A percentile compares a stretch with the other conserved stretches of the same genome.
phyloP scores from a whole-genome alignment of 2,888 invertebrate genomes.

The Drosophila heteroneura region DNA sequence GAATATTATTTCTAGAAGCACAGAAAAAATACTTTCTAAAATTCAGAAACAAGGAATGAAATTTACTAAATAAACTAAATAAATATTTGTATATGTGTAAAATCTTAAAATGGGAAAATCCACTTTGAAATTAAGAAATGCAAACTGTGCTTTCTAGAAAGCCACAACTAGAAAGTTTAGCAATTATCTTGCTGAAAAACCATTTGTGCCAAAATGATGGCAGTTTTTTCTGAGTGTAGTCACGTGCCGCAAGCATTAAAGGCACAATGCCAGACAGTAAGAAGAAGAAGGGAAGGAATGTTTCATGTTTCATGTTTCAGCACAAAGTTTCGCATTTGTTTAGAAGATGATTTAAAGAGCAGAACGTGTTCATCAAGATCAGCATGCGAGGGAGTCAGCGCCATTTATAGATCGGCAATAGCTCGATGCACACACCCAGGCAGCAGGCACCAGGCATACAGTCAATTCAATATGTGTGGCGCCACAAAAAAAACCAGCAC shows the following conservation, averaged over 20 bases:
- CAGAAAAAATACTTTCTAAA: neutral
- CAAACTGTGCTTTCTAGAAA: neutral
- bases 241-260: slow-evolving; percentile 12
- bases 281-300: neutral
- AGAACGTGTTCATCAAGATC: slow-evolving; percentile 75
- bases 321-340: slow-evolving; percentile 56
- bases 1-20: no score
- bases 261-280: slow-evolving; percentile 31
- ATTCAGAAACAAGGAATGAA: neutral
- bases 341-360: slow-evolving; percentile 71
- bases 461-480: slow-evolving; percentile 47
- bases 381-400: slow-evolving; percentile 35
- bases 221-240: neutral
- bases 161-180: neutral
- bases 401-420: slow-evolving; percentile 28
- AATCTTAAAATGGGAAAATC: neutral
- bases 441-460: neutral
- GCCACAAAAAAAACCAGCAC: slow-evolving; percentile 11
- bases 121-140: neutral
- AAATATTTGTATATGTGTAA: neutral
- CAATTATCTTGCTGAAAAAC: neutral
- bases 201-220: neutral
- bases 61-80: neutral
- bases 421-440: neutral
- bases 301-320: slow-evolving; percentile 18